Evolutionary conservation across 2,113 vertebrate species (phyloP).

Genomic region (Phalacrocorax brasilianus): DNA sequence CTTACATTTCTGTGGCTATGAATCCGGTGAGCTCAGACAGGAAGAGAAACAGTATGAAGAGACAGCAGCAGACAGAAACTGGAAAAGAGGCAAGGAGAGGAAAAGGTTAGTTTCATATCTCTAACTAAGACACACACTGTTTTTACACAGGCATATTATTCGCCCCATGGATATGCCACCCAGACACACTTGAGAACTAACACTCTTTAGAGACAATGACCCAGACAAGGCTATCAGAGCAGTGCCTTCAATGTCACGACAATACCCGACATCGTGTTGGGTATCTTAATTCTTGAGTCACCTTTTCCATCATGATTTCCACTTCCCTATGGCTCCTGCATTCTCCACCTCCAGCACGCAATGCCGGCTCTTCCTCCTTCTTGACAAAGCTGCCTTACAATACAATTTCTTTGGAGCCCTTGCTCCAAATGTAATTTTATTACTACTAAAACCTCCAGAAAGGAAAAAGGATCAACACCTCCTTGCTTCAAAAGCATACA

Average conservation of each 20-base stretch:
- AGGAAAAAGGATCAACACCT: not conserved
- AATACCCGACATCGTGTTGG: not conserved
- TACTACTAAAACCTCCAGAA: not conserved
- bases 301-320: not conserved
- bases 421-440: not conserved
- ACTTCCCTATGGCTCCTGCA: not conserved
- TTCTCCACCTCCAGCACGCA: not conserved
- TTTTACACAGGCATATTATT: not conserved
- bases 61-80: conserved; percentile 98
- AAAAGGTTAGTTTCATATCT: not conserved
- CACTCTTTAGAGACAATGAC: not conserved
- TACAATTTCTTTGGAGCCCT: not conserved
- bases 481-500: not conserved
- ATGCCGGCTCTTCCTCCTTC: not conserved
- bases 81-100: conserved; percentile 49
- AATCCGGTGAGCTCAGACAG: conserved; percentile 98
- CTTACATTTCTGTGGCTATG: conserved; percentile 98
- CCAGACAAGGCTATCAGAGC: not conserved
- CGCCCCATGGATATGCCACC: not conserved
- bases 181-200: not conserved
- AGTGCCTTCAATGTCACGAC: not conserved
- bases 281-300: not conserved
- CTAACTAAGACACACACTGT: not conserved
- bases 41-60: conserved; percentile 99
- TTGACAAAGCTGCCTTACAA: not conserved